Base-by-base conservation (phyloP, 92 coral and sea anemone genomes). In the Phenganax marumi region DNA sequence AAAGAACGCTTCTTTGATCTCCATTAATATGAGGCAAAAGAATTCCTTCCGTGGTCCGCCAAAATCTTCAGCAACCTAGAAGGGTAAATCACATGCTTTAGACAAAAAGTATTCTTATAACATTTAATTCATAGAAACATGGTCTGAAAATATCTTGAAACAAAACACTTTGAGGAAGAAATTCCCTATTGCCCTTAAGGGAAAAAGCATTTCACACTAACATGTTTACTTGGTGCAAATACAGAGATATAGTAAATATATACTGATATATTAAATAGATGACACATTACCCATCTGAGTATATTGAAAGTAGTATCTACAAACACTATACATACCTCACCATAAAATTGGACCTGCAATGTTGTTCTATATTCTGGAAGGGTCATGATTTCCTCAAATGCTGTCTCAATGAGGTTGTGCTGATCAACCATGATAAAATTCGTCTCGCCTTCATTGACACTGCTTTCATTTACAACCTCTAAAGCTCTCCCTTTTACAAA, bases 401-500 rank as follows among this genome's bases (percentile, higher is more conserved):
- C 84, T 0, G 84, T 80, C 48, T 46, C 43, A 47, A 80, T 66
- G 0, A 80, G 18, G 43, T 77, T 65, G 16, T 80, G 46, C 8
- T 63, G 75, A 75, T 80, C 84, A 19, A 80, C 63, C 84, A 65
- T 80, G 8, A 80, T 80, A 63, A 80, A 80, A 60, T 80, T 80
- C 0, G 84, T 80, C 23, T 22, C 84, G 4, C 84, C 84, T 80
- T 70, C 84, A 64, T 56, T 80, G 64, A 68, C 84, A 16, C 50
- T 75, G 2, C 49, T 74, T 17, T 64, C 50, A 43, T 57, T 46
- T 47, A 64, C 8, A 23, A 80, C 61, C 33, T 80, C 76, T 61
- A 80, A 33, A 3, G 84, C 84, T 80, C 84, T 65, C 18, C 84
- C 84, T 65, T 14, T 80, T n/a, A 80, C 84, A 75, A 80, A 64